Evolutionary conservation across 1,140 invertebrate genomes (phyloP).

Genomic region (Fopius arisanus): DNA sequence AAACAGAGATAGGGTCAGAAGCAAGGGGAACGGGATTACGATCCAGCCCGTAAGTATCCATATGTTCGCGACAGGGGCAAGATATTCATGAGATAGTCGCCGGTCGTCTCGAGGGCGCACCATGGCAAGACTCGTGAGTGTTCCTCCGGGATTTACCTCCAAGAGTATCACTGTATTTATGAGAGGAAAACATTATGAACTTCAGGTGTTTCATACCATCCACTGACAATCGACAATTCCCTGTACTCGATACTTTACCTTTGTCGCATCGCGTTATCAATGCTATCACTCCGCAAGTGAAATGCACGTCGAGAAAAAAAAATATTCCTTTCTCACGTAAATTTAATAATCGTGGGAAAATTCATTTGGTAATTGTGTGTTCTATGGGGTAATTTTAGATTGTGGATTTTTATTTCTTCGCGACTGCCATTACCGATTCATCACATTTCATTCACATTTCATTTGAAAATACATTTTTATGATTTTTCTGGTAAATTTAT

Average conservation of each 20-base stretch:
- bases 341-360: no score
- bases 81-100: conserved; percentile 11
- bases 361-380: no score
- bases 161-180: conserved; percentile 3
- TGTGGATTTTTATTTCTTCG: no score
- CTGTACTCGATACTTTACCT: not conserved
- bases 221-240: not conserved
- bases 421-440: no score
- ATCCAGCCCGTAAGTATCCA: conserved; percentile 5
- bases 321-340: no score
- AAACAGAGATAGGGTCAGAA: not conserved
- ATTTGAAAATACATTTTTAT: no score
- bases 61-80: conserved; percentile 8
- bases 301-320: no score
- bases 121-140: conserved; percentile 3
- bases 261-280: no score
- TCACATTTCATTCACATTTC: no score
- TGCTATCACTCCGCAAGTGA: no score
- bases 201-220: not conserved
- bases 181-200: not conserved
- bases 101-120: not conserved
- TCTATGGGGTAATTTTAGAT: no score
- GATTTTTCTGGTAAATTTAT: no score
- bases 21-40: not conserved
- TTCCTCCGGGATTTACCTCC: not conserved